Evolutionary conservation across 2,113 vertebrate species (phyloP), one percentile per base, ranked within the genome.

Genomic region (Oreochromis tanganicae): DNA sequence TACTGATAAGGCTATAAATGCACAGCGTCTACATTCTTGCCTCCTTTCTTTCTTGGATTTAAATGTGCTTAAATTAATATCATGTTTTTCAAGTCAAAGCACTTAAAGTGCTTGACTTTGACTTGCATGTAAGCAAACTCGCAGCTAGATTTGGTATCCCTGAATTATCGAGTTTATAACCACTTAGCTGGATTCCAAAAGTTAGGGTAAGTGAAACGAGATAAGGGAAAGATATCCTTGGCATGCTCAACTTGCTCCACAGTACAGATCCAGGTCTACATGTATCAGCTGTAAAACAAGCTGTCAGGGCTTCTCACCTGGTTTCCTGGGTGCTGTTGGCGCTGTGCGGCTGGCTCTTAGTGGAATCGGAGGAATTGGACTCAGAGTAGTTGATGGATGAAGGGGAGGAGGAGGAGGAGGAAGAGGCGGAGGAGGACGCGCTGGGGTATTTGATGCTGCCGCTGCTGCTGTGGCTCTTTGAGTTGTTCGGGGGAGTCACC

Each of bases 311-410:
- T 27, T 43, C 68, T 32, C 57, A 99, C 98, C 98, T 99, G 95
- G 98, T 99, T 95, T 99, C 98, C 95, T 99, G 98, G 94, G 97
- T 98, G 97, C 98, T 99, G 27, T 98, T 98, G 95, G 97, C 97
- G 93, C 98, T 99, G 96, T 99, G 98, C 63, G 97, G 98, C 95
- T 99, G 98, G 91, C 98, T 98, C 97, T 99, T 99, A 90, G 98
- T 99, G 91, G 98, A 99, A 96, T 99, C 98, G 71, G 98, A 98
- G 94, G 98, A 99, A 96, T 99, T 99, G 93, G 98, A 99, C 94
- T 99, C 98, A 0, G 98, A 99, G 95, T 98, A 99, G 96, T 99
- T 99, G 96, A 98, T 96, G 27, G 98, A 99, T 83, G 98, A 99
- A 59, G 98, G 98, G 88, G 98, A 99, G 57, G 98, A 99, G 85